Conservation (phyloP, 37 sponge, comb jelly and placozoan species). For the Corticium candelabrum region DNA sequence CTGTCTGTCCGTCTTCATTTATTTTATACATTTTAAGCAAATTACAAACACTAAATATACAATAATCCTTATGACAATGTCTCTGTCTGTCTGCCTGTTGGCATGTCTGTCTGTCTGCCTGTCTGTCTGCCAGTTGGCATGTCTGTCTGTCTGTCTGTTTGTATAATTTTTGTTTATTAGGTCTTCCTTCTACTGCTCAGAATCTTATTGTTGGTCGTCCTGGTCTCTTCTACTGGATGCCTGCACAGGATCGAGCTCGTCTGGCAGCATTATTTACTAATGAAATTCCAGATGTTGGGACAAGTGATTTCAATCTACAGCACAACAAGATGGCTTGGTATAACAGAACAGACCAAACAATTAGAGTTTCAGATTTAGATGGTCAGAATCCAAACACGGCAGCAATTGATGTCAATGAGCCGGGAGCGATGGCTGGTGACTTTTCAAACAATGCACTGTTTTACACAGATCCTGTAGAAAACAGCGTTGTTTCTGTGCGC, state of each 20-base stretch:
- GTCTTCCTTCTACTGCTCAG: background rate
- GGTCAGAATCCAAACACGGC: too few species aligned
- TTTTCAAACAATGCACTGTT: background rate
- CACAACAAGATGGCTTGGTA: background rate
- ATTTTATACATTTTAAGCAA: too few species aligned
- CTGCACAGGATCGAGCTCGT: background rate
- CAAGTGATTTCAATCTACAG: background rate
- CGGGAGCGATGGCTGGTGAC: background rate
- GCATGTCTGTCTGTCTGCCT: too few species aligned
- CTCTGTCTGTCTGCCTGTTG: too few species aligned
- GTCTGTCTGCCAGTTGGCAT: too few species aligned
- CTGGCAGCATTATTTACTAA: background rate
- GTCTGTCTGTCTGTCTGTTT: too few species aligned
- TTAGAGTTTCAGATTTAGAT: too few species aligned
- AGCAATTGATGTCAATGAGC: too few species aligned
- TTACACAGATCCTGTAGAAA: background rate
- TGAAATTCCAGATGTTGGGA: background rate
- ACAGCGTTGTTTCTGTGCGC: background rate
- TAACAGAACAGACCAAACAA: background rate
- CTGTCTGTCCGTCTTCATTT: too few species aligned
- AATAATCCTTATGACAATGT: too few species aligned
- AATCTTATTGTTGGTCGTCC: background rate
- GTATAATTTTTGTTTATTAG: too few species aligned
- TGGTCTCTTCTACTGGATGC: background rate
- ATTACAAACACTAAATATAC: too few species aligned